A percentile compares a stretch with the other conserved stretches of the same genome.
Evolutionary conservation across 2,797 vertebrate species (phyloP).

Genomic region (Anguilla obscura): DNA sequence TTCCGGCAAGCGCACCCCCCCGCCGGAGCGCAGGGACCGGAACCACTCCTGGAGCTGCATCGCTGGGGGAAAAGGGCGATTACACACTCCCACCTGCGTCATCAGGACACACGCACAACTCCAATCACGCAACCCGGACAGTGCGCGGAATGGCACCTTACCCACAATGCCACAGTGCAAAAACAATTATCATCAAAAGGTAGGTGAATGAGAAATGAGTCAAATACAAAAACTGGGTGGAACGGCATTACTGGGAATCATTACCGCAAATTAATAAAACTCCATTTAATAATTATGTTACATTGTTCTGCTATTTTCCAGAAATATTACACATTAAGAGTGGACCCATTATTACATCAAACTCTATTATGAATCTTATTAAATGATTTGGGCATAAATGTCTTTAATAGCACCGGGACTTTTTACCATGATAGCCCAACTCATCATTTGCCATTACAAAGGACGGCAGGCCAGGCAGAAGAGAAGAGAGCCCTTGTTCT

Average conservation of each 20-base stretch:
- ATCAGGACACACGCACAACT: background rate
- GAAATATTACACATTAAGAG: background rate
- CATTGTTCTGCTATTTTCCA: background rate
- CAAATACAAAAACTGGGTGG: background rate
- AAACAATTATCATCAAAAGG: background rate
- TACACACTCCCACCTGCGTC: background rate
- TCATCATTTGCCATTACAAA: background rate
- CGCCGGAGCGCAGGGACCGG: conserved; percentile 60
- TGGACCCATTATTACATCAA: background rate
- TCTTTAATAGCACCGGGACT: background rate
- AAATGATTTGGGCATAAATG: background rate
- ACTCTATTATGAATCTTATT: background rate
- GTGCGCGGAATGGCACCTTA: background rate
- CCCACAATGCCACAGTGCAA: background rate
- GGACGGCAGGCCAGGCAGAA: background rate
- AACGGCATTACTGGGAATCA: background rate
- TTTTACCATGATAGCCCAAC: background rate
- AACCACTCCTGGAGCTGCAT: conserved; percentile 80
- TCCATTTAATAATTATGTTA: background rate
- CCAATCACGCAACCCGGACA: background rate
- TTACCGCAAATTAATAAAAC: background rate
- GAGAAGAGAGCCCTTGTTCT: conserved; percentile 25
- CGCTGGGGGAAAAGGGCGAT: conserved; percentile 44
- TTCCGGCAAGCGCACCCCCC: conserved; percentile 58
- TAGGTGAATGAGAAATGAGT: background rate